Conservation (phyloP, 2,113 vertebrate species). For the Cairina moschata region DNA sequence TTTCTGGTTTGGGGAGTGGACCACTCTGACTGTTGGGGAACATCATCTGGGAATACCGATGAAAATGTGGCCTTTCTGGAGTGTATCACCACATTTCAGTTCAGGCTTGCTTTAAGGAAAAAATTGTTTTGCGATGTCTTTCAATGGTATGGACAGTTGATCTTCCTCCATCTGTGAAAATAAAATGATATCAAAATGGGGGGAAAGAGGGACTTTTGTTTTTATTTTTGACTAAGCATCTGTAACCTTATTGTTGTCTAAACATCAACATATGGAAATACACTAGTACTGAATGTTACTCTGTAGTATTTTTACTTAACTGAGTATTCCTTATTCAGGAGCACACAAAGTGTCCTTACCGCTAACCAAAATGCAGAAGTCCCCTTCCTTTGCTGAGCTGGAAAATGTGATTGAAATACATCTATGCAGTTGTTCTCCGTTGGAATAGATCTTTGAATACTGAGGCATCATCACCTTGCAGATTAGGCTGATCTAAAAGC, state of each 20-base stretch:
- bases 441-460: neutral
- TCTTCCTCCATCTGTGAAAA: neutral
- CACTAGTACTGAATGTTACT: neutral
- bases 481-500: neutral
- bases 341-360: neutral
- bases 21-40: neutral
- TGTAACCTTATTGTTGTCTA: neutral
- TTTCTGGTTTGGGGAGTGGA: neutral
- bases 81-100: neutral
- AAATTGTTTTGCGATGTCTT: neutral
- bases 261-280: neutral
- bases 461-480: neutral
- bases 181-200: neutral
- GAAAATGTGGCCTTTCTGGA: neutral
- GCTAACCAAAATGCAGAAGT: neutral
- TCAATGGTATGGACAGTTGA: neutral
- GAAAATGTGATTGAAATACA: neutral
- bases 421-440: neutral
- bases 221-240: too few species aligned
- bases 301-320: neutral
- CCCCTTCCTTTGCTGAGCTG: neutral
- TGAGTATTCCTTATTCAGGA: neutral
- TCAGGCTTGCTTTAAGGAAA: neutral
- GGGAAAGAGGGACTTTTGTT: neutral
- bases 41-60: neutral